Percentiles rank a stretch among this genome's conserved stretches.
Conservation (phyloP, 2,888 invertebrate species). For the Strigamia crassipes region DNA sequence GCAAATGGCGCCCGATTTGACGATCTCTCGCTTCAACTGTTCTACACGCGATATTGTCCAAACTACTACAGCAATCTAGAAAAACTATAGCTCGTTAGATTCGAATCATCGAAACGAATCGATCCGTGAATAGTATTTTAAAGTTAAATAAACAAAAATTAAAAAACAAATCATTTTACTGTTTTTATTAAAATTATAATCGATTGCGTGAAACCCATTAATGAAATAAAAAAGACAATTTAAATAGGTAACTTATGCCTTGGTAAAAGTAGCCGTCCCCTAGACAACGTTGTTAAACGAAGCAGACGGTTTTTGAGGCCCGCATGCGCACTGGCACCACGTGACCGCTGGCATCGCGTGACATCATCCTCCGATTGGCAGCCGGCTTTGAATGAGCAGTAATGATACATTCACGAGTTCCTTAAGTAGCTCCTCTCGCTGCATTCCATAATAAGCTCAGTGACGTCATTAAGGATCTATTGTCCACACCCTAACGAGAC, state of each 20-base stretch:
- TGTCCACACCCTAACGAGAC: conserved; percentile 27
- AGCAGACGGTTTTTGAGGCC: background rate
- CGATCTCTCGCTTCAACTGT: too few relatives aligned
- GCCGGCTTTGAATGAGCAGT: conserved; percentile 45
- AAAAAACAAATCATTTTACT: too few relatives aligned
- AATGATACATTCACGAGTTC: conserved; percentile 45
- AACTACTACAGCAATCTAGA: too few relatives aligned
- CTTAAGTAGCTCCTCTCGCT: conserved; percentile 22
- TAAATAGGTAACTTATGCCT: background rate
- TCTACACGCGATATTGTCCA: too few relatives aligned
- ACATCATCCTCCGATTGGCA: conserved; percentile 22
- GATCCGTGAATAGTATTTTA: too few relatives aligned
- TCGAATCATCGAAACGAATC: too few relatives aligned
- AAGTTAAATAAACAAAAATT: too few relatives aligned
- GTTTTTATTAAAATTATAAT: too few relatives aligned
- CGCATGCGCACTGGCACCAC: background rate
- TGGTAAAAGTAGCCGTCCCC: conserved; percentile 7
- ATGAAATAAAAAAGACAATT: background rate
- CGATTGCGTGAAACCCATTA: too few relatives aligned
- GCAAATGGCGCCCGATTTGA: too few relatives aligned
- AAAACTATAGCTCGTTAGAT: too few relatives aligned
- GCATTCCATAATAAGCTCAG: conserved; percentile 19
- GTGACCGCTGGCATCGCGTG: conserved; percentile 7
- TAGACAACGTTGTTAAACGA: conserved; percentile 42
- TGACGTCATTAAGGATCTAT: conserved; percentile 47